A percentile compares a stretch with the other conserved stretches of the same genome.
Conservation (phyloP, 2,113 vertebrate genomes). For the Triplophysa tibetana region DNA sequence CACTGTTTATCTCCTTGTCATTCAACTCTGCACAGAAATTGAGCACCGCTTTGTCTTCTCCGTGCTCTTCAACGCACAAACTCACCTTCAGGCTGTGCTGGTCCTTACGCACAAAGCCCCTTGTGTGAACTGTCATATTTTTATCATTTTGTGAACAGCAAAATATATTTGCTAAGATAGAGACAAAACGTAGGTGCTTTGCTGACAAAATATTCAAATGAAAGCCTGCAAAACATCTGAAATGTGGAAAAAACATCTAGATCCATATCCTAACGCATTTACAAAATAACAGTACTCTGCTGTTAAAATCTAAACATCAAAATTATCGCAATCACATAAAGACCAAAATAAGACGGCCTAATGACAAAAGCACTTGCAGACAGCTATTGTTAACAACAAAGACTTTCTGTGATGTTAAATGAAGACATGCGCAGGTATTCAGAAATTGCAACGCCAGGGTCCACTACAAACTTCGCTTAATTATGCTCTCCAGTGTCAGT, state of each 20-base stretch:
- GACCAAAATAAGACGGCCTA: neutral
- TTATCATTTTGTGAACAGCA: neutral
- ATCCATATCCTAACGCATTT: too few species aligned
- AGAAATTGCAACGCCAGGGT: neutral
- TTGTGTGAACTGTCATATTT: neutral
- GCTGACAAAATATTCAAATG: neutral
- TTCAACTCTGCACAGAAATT: constrained; percentile 21
- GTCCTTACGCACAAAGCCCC: neutral
- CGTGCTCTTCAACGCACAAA: neutral
- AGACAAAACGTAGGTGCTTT: neutral
- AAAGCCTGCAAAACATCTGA: neutral
- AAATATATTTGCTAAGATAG: neutral
- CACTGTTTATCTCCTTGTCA: constrained; percentile 30
- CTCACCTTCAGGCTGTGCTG: neutral
- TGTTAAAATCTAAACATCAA: too few species aligned
- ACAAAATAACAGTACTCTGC: too few species aligned
- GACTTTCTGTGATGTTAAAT: neutral
- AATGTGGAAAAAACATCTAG: too few species aligned
- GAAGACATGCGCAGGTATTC: neutral
- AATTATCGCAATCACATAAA: too few species aligned
- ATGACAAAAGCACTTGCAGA: too few species aligned
- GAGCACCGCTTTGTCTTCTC: constrained; percentile 14
- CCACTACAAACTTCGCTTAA: neutral
- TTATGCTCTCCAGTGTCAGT: neutral
- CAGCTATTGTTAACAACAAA: too few species aligned